Evolutionary conservation across 2,113 vertebrate species (phyloP), one percentile per base, ranked within the genome.

Genomic region (Calidris pugnax): DNA sequence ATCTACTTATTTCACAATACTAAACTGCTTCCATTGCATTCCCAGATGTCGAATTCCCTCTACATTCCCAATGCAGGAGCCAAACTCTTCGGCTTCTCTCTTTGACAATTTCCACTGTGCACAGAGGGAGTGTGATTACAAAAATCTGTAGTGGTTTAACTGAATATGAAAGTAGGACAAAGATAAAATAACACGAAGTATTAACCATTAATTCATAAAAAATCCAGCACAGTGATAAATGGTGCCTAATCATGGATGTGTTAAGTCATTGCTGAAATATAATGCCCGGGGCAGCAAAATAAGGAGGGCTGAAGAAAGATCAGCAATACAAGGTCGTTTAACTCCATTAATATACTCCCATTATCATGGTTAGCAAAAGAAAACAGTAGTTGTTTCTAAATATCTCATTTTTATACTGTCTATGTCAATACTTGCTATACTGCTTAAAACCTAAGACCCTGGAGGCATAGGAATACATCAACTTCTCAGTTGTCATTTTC

Each of bases 61-160:
- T 89, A 32, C 45, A 60, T 90, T 92, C 60, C 73, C 77, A 91
- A 17, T 33, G n/a, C 62, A 89, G 77, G 13, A 92, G 89, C 92
- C 96, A 96, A 95, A 91, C 28, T 78, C 69, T 72, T 87, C 26
- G 3, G 74, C 45, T 95, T 95, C 57, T 88, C 72, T 86, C 55
- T 82, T 71, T 75, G 71, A 94, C 51, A 60, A 45, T 76, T 90
- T 93, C 28, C 77, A 68, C 77, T 62, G 57, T 50, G 56, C 45
- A 71, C 28, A 91, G 62, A 71, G 30, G 21, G 84, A 2, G 14
- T 9, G 3, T 82, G 77, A 91, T 85, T 94, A 66, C 30, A 94
- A 95, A 95, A 95, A 94, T 82, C 71, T 92, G 80, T 81, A 48
- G 76, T 66, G 77, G 39, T 9, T 93, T 94, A 84, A 75, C 35